These are phyloP conservation scores for Papilio helenus DNA, from an alignment of 1,140 invertebrate species.

Conservation along the genomic window DNA sequence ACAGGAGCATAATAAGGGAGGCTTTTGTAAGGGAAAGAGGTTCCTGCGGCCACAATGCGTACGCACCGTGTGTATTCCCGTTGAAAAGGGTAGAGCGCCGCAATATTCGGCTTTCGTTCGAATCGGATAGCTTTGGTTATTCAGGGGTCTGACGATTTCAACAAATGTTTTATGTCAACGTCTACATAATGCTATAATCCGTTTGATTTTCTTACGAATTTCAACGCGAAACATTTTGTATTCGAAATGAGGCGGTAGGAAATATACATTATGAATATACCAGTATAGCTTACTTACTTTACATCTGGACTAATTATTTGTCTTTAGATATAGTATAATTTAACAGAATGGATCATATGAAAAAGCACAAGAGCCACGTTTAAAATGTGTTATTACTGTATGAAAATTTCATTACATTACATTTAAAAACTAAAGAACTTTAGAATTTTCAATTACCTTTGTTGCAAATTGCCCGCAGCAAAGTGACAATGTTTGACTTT, in stretches of 20 bases:
- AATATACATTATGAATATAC: background rate
- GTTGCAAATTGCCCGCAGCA: slow-evolving; percentile 20
- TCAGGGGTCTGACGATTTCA: slow-evolving; percentile 63
- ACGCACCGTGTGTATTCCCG: slow-evolving; percentile 63
- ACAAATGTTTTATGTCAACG: slow-evolving; percentile 65
- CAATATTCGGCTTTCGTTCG: slow-evolving; percentile 67
- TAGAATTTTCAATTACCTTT: slow-evolving; percentile 36
- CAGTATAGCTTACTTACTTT: background rate
- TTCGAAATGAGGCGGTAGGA: background rate
- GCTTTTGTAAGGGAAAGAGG: slow-evolving; percentile 78
- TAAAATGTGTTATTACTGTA: slow-evolving; percentile 7
- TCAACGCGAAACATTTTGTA: slow-evolving; percentile 2
- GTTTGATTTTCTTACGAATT: slow-evolving; percentile 45
- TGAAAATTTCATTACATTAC: slow-evolving; percentile 12
- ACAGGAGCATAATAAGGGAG: slow-evolving; percentile 78
- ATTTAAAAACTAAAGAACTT: slow-evolving; percentile 7
- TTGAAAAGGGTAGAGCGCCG: slow-evolving; percentile 67
- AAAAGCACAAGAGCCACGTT: background rate
- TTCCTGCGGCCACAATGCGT: slow-evolving; percentile 75
- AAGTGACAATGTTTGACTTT: slow-evolving; percentile 31
- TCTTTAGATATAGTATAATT: too few relatives aligned
- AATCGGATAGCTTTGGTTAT: slow-evolving; percentile 69
- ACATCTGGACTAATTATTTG: background rate
- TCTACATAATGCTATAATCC: slow-evolving; percentile 44
- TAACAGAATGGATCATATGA: background rate